phyloP scores from a whole-genome alignment of 1,140 invertebrate species.

The Triops cancriformis region DNA sequence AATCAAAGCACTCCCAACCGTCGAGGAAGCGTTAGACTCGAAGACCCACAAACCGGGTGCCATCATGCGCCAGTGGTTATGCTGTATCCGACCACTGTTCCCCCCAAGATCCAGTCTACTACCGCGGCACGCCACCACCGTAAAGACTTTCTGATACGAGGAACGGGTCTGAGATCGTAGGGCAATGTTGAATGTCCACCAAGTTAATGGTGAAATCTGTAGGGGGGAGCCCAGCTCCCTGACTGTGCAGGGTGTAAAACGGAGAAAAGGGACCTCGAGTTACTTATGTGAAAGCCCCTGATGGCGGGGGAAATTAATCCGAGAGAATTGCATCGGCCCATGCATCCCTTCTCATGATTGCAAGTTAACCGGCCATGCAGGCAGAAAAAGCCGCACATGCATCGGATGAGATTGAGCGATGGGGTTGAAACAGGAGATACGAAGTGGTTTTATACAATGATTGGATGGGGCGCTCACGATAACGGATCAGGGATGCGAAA shows the following conservation, averaged over 20 bases:
- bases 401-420: not conserved
- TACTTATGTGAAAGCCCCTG: not conserved
- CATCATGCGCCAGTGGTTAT: too few species aligned
- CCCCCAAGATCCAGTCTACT: too few species aligned
- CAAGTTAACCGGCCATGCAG: constrained; percentile 1
- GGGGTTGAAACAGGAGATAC: not conserved
- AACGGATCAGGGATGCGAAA: not conserved
- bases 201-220: not conserved
- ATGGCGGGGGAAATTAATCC: not conserved
- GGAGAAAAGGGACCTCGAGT: not conserved
- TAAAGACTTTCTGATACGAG: too few species aligned
- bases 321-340: not conserved
- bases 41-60: too few species aligned
- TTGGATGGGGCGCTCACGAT: not conserved
- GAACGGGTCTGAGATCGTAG: too few species aligned
- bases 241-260: not conserved
- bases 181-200: too few species aligned
- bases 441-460: not conserved
- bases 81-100: too few species aligned
- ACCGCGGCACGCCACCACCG: too few species aligned
- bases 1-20: too few species aligned
- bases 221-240: not conserved
- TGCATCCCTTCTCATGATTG: constrained; percentile 2
- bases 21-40: too few species aligned
- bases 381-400: not conserved